Evolutionary conservation across 2,113 vertebrate species (phyloP), one percentile per base, ranked within the genome.

Genomic region (Mustela nigripes): DNA sequence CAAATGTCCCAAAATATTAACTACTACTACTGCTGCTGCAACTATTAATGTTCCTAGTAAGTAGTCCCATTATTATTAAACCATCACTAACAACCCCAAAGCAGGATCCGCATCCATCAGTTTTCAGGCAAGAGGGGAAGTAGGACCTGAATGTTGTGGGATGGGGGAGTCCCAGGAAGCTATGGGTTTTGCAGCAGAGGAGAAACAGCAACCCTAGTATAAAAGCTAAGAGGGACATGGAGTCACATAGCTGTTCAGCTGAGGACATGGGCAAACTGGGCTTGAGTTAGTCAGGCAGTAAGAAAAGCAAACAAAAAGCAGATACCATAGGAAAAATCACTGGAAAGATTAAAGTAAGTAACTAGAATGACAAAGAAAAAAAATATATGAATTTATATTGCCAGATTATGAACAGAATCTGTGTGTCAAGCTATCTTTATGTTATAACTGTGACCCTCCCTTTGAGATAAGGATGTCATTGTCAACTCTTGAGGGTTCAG

Each of bases 291-390:
- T 48, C 48, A 48, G 78, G 21, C 18, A 79, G 65, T n/a, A 89
- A 63, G 48, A 48, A 79, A 71, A 45, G 9, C 28, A 62, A 78
- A 62, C 50, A 92, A 56, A 82, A 95, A 95, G 28, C n/a, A 90
- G 62, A 73, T 56, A 10, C n/a, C 53, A 31, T 19, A 60, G 39
- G 74, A 85, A 97, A 97, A 95, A 82, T 89, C 36, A 81, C 16
- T 84, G 33, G 42, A 91, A 90, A 71, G 36, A 69, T 79, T n/a
- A 58, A 97, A 84, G 22, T 73, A 78, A 73, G 31, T 84, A 92
- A 76, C 21, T n/a, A 69, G 36, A 33, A 65, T 80, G 50, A 85
- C 4, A 65, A 95, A 76, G 19, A 81, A 42, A 53, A 91, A 79
- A 87, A 39, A 26, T 62, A 26, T 80, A 1, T 60, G 90, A 79